Evolutionary conservation across 2,888 invertebrate genomes (phyloP).

Genomic region (Athalia circularis): DNA sequence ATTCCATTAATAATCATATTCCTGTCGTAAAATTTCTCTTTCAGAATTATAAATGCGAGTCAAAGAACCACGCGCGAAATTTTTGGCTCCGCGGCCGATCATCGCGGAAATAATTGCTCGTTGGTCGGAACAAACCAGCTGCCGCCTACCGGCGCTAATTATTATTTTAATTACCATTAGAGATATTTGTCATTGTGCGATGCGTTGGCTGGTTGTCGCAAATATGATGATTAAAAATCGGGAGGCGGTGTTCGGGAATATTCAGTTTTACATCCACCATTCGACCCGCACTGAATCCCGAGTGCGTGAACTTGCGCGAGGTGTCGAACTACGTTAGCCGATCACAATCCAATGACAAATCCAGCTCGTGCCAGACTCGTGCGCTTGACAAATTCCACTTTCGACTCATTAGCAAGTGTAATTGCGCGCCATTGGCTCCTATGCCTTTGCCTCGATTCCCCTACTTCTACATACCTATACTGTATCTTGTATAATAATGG

Average conservation of each 20-base stretch:
- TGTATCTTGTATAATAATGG: neutral
- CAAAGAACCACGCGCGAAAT: too few relatives aligned
- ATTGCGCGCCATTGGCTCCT: conserved; percentile 34
- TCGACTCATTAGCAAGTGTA: conserved; percentile 53
- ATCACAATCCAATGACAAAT: conserved; percentile 38
- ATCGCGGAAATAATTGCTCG: too few relatives aligned
- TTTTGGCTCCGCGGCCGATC: too few relatives aligned
- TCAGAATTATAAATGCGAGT: too few relatives aligned
- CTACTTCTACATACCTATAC: neutral
- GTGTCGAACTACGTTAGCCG: neutral
- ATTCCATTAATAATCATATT: too few relatives aligned
- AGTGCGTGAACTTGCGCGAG: conserved; percentile 22
- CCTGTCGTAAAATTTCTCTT: too few relatives aligned
- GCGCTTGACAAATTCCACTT: conserved; percentile 49
- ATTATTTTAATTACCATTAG: too few relatives aligned
- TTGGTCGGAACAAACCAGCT: too few relatives aligned
- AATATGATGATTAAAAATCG: neutral
- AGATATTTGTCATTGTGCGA: too few relatives aligned
- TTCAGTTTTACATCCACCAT: neutral
- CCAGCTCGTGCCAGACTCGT: conserved; percentile 30
- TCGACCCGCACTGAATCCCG: neutral
- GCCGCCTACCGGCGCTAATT: too few relatives aligned
- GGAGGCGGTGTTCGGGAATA: neutral
- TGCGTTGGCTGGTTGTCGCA: too few relatives aligned
- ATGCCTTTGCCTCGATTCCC: neutral